phyloP scores from a whole-genome alignment of 2,888 invertebrate species.

The Nowickia ferox region DNA sequence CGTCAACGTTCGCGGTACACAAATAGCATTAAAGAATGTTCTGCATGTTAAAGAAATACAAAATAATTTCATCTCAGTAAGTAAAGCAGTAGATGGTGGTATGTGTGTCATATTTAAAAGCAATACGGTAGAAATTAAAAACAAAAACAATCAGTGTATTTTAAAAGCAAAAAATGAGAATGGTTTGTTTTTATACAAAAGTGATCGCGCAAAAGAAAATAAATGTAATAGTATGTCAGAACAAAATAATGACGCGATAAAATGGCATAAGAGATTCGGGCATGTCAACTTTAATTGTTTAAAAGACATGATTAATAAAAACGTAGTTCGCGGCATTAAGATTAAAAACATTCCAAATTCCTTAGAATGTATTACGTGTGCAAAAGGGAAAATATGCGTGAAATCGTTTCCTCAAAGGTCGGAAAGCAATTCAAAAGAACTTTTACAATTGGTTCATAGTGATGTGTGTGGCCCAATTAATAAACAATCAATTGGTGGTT shows the following conservation, averaged over 20 bases:
- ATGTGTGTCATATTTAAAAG: conserved; percentile 39
- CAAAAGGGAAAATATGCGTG: conserved; percentile 55
- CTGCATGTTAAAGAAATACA: conserved; percentile 1
- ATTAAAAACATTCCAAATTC: conserved; percentile 15
- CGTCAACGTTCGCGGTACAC: conserved; percentile 10
- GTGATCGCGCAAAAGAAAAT: conserved; percentile 4
- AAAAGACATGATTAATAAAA: conserved; percentile 42
- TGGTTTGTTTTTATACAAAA: conserved; percentile 37
- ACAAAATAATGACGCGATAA: conserved; percentile 9
- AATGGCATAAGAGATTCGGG: conserved; percentile 56
- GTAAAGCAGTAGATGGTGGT: conserved; percentile 7
- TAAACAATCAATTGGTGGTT: conserved; percentile 43
- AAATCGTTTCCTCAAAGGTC: conserved; percentile 38
- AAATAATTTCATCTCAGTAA: conserved; percentile 44
- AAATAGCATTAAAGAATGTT: conserved; percentile 33
- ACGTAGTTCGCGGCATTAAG: conserved; percentile 43
- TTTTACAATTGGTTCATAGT: conserved; percentile 32
- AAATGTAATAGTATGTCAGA: conserved; percentile 8
- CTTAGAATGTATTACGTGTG: conserved; percentile 56
- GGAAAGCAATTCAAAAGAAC: conserved; percentile 10
- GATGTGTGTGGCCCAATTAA: conserved; percentile 59
- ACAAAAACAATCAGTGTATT: conserved; percentile 32
- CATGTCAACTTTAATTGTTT: conserved; percentile 51
- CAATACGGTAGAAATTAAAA: conserved; percentile 8
- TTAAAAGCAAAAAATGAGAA: conserved; percentile 17